Evolutionary conservation across 2,888 invertebrate species (phyloP), one percentile per base, ranked within the genome.

Genomic region (Parnassius apollo): DNA sequence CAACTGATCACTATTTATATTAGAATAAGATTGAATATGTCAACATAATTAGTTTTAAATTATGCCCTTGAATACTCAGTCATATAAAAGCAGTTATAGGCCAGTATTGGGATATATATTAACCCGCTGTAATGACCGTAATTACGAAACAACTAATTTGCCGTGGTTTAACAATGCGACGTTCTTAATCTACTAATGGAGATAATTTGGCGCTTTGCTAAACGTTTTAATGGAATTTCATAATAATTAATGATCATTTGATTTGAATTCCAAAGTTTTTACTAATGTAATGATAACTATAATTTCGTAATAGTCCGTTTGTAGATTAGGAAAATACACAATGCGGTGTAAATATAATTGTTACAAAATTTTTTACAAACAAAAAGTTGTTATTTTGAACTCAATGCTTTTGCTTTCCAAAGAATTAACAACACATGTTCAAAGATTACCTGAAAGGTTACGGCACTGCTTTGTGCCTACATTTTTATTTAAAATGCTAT

Each of bases 111-210:
- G 4, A 35, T 35, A 57, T 53, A 61, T 52, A 46, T 12, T 22
- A 8, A 42, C 9, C 13, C 52, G 18, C 53, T 45, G 18, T 62
- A 59, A 52, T 59, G 51, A 35, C n/a, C 48, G 56, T 48, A 56
- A 59, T 64, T 59, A 64, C 42, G 46, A 64, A 59, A 59, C 42
- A 35, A 59, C 45, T 25, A 51, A 64, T 51, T 59, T 52, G 51
- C 55, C 22, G 42, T 52, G 57, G 51, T 48, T 50, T 59, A 48
- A 42, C 35, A 59, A 35, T 18, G 49, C 42, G 35, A 35, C 53
- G n/a, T 7, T 52, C 9, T 54, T 18, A 51, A 44, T 48, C 42
- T 25, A 59, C 35, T 59, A 42, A 45, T 22, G 45, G 45, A 18
- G n/a, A 18, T 11, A 46, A 59, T 50, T 35, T 58, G 25, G 25